Conservation (phyloP, 1,140 invertebrate genomes). For the Pseudomyrmex gracilis region DNA sequence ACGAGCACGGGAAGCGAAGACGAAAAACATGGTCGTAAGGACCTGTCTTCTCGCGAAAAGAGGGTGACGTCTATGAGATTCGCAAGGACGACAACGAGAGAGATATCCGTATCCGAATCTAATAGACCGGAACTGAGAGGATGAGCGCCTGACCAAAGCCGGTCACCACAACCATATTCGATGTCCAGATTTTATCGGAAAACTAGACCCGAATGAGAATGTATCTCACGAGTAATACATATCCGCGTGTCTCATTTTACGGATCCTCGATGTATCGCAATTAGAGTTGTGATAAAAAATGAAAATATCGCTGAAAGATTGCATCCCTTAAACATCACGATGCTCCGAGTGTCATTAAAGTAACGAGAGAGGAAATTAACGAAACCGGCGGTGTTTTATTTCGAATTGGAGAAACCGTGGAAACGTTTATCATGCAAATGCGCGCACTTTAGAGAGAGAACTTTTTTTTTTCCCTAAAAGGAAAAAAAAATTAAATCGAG, state of each 20-base stretch:
- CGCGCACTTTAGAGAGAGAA: constrained; percentile 26
- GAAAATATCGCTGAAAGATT: constrained; percentile 30
- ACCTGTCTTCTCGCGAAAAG: constrained; percentile 42
- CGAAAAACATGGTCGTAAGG: constrained; percentile 46
- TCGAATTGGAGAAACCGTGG: constrained; percentile 39
- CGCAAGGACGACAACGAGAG: constrained; percentile 30
- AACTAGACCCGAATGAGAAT: constrained; percentile 47
- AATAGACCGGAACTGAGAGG: constrained; percentile 85
- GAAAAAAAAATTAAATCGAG: constrained; percentile 15
- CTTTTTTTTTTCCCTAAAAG: constrained; percentile 2
- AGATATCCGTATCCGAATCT: constrained; percentile 78
- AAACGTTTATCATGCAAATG: constrained; percentile 66
- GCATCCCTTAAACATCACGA: constrained; percentile 15
- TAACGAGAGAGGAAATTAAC: constrained; percentile 42
- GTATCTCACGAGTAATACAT: background rate
- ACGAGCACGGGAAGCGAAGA: constrained; percentile 75
- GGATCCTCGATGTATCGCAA: background rate
- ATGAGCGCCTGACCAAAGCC: constrained; percentile 76
- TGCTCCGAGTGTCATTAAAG: constrained; percentile 38
- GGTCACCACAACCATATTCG: background rate
- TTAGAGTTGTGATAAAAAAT: background rate
- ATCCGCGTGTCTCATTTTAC: background rate
- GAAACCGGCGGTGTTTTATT: constrained; percentile 4
- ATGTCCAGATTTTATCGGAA: constrained; percentile 60
- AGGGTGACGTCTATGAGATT: constrained; percentile 53